phyloP scores from a whole-genome alignment of 2,888 invertebrate species.

The Heliothis peltigera region DNA sequence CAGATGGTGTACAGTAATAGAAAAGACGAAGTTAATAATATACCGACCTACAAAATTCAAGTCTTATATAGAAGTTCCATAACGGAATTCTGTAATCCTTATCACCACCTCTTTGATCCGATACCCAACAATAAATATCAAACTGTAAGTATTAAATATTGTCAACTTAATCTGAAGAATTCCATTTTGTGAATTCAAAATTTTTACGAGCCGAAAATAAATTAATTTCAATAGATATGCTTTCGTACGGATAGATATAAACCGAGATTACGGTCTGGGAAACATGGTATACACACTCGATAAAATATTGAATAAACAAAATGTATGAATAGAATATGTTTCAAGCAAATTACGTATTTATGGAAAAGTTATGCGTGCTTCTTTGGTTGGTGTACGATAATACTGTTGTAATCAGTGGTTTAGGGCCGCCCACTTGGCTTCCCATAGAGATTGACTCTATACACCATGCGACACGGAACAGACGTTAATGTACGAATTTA shows the following conservation, averaged over 20 bases:
- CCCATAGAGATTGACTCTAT: slow-evolving; percentile 67
- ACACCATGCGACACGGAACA: slow-evolving; percentile 54
- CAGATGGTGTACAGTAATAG: not conserved
- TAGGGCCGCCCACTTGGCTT: slow-evolving; percentile 80
- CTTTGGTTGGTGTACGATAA: slow-evolving; percentile 79
- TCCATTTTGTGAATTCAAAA: slow-evolving; percentile 55
- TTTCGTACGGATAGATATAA: slow-evolving; percentile 60
- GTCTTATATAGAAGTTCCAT: not conserved
- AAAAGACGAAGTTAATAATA: not conserved
- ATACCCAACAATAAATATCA: slow-evolving; percentile 57
- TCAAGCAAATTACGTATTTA: slow-evolving; percentile 83
- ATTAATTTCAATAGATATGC: slow-evolving; percentile 69
- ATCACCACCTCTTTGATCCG: slow-evolving; percentile 28
- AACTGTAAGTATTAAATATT: slow-evolving; percentile 51
- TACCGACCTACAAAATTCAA: not conserved
- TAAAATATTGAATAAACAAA: slow-evolving; percentile 81
- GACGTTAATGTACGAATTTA: slow-evolving; percentile 61
- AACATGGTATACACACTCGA: slow-evolving; percentile 70
- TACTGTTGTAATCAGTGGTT: slow-evolving; percentile 84
- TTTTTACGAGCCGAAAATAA: slow-evolving; percentile 70
- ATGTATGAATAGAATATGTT: slow-evolving; percentile 75
- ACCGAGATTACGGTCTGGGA: slow-evolving; percentile 68
- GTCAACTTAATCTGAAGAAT: slow-evolving; percentile 60
- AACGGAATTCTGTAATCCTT: slow-evolving; percentile 31
- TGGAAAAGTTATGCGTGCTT: slow-evolving; percentile 77